Base-by-base conservation (phyloP, 2,888 invertebrate genomes). In the Stenoptilia bipunctidactyla region DNA sequence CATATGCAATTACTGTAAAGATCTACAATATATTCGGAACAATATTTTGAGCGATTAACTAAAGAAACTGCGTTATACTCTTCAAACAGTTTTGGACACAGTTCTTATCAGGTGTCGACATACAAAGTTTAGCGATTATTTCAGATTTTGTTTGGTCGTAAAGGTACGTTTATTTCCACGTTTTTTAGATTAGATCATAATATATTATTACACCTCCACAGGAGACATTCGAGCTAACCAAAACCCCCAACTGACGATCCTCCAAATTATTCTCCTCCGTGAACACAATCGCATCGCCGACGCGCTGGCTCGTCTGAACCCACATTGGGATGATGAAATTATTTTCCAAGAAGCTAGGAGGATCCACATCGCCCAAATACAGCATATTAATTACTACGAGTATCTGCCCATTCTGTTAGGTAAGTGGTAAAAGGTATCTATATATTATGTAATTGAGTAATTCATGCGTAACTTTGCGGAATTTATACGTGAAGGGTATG, bases 221-320 rank as follows among this genome's bases (percentile, higher is more conserved):
- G 91, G 91, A 57, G 92, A 92, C 51, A 69, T 80, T 9, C 83
- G 92, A 51, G 86, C 85, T 1, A 92, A 92, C 61, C 91, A 92
- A 61, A 91, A 90, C 53, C 88, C 91, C 0, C 91, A 91, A 51
- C 68, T 92, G 45, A 88, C 91, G 0, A 59, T 90, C 0, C 77
- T 92, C 0, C 92, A 92, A 48, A 84, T 90, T 5, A 65, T 92
- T 1, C 64, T 91, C 13, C 66, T 91, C 39, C 77, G 92, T 37
- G 92, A 93, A 64, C 92, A 92, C 66, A 93, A 92, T 68, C 86
- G 92, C 36, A 67, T 92, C 2, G 91, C 91, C 0, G 83, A 85
- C 15, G 64, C 58, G 2, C 70, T 92, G 6, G 67, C 80, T 0
- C 61, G 73, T 4, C 55, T 92, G 15, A 94, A 94, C 67, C 91